phyloP scores from a whole-genome alignment of 2,113 vertebrate genomes.

The Hemiprocne comata region DNA sequence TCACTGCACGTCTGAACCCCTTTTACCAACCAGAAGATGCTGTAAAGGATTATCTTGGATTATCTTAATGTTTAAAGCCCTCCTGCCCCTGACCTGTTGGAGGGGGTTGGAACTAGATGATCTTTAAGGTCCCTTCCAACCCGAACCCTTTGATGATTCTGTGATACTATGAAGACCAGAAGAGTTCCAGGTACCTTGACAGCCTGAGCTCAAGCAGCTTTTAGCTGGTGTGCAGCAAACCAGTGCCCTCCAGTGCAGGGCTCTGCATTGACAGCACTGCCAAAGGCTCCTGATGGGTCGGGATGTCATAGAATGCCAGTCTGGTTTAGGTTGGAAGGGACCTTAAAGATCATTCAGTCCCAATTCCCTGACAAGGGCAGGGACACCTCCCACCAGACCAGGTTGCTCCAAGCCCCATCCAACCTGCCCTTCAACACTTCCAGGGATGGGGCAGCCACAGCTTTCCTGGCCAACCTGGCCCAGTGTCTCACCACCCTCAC shows the following conservation, averaged over 20 bases:
- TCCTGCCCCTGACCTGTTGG: not conserved
- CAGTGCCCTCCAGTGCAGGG: fast-evolving
- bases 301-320: too few relatives aligned
- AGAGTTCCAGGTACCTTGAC: fast-evolving
- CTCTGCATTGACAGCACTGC: not conserved
- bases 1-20: not conserved
- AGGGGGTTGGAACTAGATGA: not conserved
- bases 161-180: not conserved
- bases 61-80: not conserved
- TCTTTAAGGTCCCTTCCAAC: too few relatives aligned
- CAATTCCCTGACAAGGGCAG: too few relatives aligned
- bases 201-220: not conserved
- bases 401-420: too few relatives aligned
- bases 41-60: not conserved
- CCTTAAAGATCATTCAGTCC: too few relatives aligned
- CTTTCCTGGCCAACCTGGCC: too few relatives aligned
- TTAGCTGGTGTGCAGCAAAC: not conserved
- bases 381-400: too few relatives aligned
- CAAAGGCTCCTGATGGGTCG: fast-evolving
- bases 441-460: too few relatives aligned
- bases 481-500: too few relatives aligned
- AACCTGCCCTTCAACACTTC: too few relatives aligned
- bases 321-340: too few relatives aligned
- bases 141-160: too few relatives aligned
- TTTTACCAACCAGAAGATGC: not conserved